Conservation (phyloP, 2,888 invertebrate species). For the Rhopalosiphum nymphaeae region DNA sequence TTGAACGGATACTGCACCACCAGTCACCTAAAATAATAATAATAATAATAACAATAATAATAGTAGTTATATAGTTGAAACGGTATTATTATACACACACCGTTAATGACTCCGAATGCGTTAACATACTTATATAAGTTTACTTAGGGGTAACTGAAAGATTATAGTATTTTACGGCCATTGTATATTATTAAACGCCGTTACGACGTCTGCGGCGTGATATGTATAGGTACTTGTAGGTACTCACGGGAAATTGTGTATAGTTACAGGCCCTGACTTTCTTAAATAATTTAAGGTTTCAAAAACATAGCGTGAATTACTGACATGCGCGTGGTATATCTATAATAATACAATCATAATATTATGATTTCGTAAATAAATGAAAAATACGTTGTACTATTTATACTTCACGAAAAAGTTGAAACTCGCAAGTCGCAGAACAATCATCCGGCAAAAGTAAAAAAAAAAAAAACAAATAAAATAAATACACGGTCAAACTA, state of each 20-base stretch:
- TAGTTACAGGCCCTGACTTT: background rate
- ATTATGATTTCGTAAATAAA: background rate
- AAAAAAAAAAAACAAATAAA: background rate
- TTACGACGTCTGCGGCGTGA: background rate
- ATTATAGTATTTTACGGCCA: background rate
- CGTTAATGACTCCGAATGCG: conserved; percentile 4
- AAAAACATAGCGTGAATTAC: background rate
- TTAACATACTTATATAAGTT: conserved; percentile 17
- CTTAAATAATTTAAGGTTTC: background rate
- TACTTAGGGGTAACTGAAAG: background rate
- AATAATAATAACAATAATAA: background rate
- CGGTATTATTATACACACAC: background rate
- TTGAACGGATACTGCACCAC: conserved; percentile 7
- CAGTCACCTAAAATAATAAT: conserved; percentile 17
- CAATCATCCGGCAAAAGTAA: background rate
- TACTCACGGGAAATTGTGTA: background rate
- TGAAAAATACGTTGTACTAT: background rate
- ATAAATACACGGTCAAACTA: background rate
- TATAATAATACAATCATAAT: background rate
- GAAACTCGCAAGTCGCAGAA: background rate
- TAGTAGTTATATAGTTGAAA: background rate
- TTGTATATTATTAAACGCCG: background rate
- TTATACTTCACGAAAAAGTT: background rate
- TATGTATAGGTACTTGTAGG: background rate
- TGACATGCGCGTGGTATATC: background rate